A percentile compares a stretch with the other conserved stretches of the same genome.
These are phyloP conservation scores for Mesoligia furuncula DNA, from an alignment of 2,888 invertebrate species.

Conservation along the genomic window DNA sequence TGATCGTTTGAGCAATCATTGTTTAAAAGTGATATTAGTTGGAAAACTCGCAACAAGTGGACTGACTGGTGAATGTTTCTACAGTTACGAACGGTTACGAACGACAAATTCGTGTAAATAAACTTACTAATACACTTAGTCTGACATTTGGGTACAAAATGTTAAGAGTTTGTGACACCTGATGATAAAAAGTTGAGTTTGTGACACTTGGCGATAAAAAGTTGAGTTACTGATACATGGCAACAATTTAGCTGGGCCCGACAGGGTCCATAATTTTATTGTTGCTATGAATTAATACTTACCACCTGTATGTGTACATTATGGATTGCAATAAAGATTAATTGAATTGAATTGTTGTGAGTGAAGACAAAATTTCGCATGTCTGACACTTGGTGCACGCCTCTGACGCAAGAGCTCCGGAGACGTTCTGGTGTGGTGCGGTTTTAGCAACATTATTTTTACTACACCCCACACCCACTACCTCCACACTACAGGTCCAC, in stretches of 20 bases:
- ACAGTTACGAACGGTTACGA: too few species aligned
- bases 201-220: too few species aligned
- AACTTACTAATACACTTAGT: background rate
- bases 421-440: background rate
- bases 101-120: background rate
- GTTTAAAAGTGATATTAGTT: background rate
- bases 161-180: background rate
- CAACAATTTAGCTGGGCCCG: too few species aligned
- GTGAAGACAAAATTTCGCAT: background rate
- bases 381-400: background rate
- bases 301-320: too few species aligned
- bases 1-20: background rate
- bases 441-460: background rate
- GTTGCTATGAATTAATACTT: too few species aligned
- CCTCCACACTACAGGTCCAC: too few species aligned
- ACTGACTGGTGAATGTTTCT: too few species aligned
- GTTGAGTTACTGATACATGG: background rate
- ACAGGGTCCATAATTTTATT: too few species aligned
- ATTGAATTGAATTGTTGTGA: background rate
- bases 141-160: background rate
- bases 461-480: background rate
- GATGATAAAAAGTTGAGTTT: background rate
- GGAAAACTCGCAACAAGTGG: background rate
- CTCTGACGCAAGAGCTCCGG: background rate
- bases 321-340: too few species aligned